A percentile compares a stretch with the other conserved stretches of the same genome.
Conservation (phyloP, 1,140 invertebrate species). For the Aporrectodea caliginosa region DNA sequence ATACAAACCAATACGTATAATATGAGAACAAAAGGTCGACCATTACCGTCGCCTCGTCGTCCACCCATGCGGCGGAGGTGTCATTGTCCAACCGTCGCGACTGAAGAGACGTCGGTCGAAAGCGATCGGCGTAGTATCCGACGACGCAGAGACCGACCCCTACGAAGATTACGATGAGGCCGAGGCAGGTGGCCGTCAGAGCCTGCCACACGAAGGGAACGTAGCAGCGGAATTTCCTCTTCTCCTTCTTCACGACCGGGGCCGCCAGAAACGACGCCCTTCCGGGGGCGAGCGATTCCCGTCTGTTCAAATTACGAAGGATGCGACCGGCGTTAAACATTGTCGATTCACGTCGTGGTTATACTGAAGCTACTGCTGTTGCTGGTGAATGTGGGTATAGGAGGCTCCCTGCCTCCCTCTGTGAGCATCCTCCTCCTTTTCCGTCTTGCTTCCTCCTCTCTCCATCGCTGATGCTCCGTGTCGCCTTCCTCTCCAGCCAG, state of each 20-base stretch:
- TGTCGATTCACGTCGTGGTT: neutral
- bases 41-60: too few relatives aligned
- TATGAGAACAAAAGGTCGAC: too few relatives aligned
- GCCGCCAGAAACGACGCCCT: neutral
- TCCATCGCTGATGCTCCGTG: too few relatives aligned
- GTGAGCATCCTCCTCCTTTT: neutral
- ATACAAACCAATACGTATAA: too few relatives aligned
- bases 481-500: too few relatives aligned
- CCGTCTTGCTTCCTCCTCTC: too few relatives aligned
- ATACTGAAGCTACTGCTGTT: too few relatives aligned
- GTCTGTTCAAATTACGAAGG: conserved; percentile 6
- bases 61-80: neutral
- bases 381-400: too few relatives aligned
- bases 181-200: neutral
- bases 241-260: neutral
- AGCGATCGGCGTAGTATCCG: neutral
- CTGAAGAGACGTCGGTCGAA: neutral
- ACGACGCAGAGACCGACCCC: conserved; percentile 3
- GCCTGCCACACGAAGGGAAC: conserved; percentile 25
- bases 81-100: neutral
- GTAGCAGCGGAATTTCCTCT: conserved; percentile 23
- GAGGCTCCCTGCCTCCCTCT: too few relatives aligned
- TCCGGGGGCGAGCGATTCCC: neutral
- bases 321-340: conserved; percentile 22
- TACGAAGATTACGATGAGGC: conserved; percentile 13